Evolutionary conservation across 2,888 invertebrate species (phyloP), one percentile per base, ranked within the genome.

Genomic region (Xestia sexstrigata): DNA sequence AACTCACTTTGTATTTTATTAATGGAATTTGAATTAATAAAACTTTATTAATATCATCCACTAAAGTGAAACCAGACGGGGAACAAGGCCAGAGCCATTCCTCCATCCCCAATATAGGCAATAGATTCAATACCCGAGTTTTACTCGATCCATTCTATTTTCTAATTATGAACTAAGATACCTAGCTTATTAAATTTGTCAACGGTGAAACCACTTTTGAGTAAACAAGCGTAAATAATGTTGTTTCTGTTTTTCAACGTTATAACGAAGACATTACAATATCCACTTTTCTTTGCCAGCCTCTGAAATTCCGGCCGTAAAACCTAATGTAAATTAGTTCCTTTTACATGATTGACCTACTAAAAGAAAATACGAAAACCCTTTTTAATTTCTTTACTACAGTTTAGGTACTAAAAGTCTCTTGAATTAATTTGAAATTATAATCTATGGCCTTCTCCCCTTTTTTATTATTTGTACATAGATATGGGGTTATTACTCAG

Each of bases 41-140:
- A 93, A 93, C 92, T 92, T 92, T 92, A 90, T 92, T 93, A 93
- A 92, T 91, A 92, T 89, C 83, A 82, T 85, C 83, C 78, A 81
- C 72, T 77, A 63, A 80, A 81, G 70, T 45, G 63, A 67, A 74
- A 72, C 70, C 69, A 65, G 78, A 45, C 74, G 70, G 68, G 71
- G 23, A 75, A 67, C 62, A 52, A 39, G 71, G 74, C 30, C 55
- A 68, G 65, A 62, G 67, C 80, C 67, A 58, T 30, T 65, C 55
- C 13, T 67, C 62, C 35, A 26, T 49, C 47, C 6, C 45, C 47
- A 65, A 74, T 78, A 78, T 72, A 80, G 39, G 67, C 66, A 72
- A 71, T 77, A 69, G 72, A 68, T 82, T 78, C 60, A 72, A 73
- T 76, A 62, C 55, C 55, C 26, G 26, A 77, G 26, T 74, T 70